Conservation (phyloP, 2,113 vertebrate genomes). For the Onychostoma macrolepis region DNA sequence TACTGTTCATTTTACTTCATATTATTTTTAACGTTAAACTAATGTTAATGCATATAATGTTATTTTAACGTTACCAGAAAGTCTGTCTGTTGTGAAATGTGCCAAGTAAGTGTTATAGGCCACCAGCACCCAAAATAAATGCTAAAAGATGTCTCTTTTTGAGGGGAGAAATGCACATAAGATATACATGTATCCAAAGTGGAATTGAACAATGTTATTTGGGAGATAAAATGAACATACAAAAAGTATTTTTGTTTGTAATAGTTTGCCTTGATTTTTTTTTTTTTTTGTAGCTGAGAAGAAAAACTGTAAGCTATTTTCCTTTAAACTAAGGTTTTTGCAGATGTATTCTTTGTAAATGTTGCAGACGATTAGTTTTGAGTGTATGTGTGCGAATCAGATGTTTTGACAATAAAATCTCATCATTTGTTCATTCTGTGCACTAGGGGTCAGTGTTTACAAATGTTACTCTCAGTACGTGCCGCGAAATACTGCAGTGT, state of each 20-base stretch:
- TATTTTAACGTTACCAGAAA: background rate
- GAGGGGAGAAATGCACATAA: background rate
- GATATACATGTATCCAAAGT: conserved; percentile 10
- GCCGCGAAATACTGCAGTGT: background rate
- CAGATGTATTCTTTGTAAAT: conserved; percentile 1
- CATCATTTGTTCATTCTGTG: background rate
- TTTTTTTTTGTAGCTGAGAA: background rate
- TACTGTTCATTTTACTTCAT: background rate
- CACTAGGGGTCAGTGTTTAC: conserved; percentile 23
- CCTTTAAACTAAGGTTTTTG: background rate
- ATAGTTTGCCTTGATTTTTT: background rate
- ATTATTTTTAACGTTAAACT: background rate
- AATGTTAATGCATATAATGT: background rate
- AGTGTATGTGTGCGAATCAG: background rate
- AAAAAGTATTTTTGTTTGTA: background rate
- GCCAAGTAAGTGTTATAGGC: conserved; percentile 5
- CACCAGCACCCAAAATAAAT: conserved; percentile 18
- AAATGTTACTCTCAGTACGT: background rate
- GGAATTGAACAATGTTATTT: conserved; percentile 4
- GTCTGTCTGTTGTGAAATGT: conserved; percentile 11
- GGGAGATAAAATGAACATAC: conserved; percentile 18
- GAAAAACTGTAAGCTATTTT: background rate
- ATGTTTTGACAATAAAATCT: conserved; percentile 35
- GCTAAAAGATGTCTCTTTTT: background rate
- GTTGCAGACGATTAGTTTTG: background rate